These are phyloP conservation scores for Drosophila barbarae DNA, from an alignment of 2,888 invertebrate genomes.

Conservation along the genomic window DNA sequence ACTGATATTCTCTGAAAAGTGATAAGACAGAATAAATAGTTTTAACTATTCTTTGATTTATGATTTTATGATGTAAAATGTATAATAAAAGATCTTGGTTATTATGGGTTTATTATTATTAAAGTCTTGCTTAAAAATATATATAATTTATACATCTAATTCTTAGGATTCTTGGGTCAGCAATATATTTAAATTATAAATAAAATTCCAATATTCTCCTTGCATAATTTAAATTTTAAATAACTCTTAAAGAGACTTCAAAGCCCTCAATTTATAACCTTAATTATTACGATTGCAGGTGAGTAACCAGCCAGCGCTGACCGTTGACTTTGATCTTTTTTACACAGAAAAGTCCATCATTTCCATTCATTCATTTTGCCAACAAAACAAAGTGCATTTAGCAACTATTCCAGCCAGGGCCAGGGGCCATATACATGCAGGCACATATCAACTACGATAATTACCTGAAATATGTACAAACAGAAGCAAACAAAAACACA, in stretches of 20 bases:
- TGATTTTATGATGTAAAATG: no score
- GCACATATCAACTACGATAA: constrained; percentile 16
- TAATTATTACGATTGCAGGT: constrained; percentile 14
- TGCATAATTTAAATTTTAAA: neutral
- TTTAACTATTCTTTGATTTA: no score
- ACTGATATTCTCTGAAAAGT: neutral
- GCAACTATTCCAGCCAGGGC: constrained; percentile 38
- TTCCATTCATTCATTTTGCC: constrained; percentile 34
- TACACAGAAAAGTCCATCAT: constrained; percentile 6
- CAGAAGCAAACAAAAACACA: constrained; percentile 13
- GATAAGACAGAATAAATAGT: neutral
- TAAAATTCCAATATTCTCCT: neutral
- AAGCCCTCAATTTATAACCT: neutral
- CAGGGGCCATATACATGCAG: constrained; percentile 12
- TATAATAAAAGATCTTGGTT: no score
- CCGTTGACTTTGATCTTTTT: constrained; percentile 21
- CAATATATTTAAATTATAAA: no score
- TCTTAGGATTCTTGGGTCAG: no score
- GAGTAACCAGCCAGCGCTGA: constrained; percentile 17
- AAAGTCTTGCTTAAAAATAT: no score
- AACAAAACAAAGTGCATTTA: constrained; percentile 29
- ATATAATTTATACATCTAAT: no score
- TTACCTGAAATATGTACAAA: constrained; percentile 25
- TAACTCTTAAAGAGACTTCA: neutral
- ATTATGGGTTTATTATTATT: no score